phyloP scores from a whole-genome alignment of 2,888 invertebrate species.

The Metopia argyrocephala region DNA sequence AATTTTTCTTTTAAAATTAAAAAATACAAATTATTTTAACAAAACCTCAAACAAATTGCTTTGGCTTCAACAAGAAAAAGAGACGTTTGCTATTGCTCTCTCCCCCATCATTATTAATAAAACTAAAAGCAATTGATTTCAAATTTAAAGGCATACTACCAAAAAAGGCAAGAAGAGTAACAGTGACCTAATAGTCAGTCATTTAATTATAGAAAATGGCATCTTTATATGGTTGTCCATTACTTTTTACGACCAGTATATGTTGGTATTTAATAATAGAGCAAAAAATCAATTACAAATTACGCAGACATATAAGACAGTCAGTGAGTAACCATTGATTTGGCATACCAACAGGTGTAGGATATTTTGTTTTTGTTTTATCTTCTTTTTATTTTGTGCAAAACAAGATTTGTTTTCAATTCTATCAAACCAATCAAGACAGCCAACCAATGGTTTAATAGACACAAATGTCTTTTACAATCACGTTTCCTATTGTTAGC shows the following conservation, averaged over 20 bases:
- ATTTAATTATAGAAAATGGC: neutral
- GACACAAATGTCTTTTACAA: constrained; percentile 11
- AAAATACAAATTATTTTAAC: no score
- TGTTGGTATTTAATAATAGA: neutral
- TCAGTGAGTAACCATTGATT: constrained; percentile 5
- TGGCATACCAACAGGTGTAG: constrained; percentile 52
- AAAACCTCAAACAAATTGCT: no score
- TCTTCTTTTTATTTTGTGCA: neutral
- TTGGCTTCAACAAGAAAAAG: no score
- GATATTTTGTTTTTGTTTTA: neutral
- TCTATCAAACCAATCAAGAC: neutral
- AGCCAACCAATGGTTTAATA: neutral
- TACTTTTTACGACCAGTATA: neutral
- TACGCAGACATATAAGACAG: neutral
- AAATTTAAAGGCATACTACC: constrained; percentile 14
- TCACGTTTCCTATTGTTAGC: constrained; percentile 43
- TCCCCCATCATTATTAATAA: constrained; percentile 20
- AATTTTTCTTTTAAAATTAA: no score
- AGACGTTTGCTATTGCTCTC: no score
- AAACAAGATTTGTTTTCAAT: constrained; percentile 3
- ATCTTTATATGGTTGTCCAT: neutral
- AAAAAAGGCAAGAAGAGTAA: constrained; percentile 43
- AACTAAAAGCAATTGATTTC: no score
- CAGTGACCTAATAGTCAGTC: constrained; percentile 43
- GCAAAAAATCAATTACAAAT: constrained; percentile 42